phyloP scores from a whole-genome alignment of 2,888 invertebrate genomes.

The Leptothorax acervorum region DNA sequence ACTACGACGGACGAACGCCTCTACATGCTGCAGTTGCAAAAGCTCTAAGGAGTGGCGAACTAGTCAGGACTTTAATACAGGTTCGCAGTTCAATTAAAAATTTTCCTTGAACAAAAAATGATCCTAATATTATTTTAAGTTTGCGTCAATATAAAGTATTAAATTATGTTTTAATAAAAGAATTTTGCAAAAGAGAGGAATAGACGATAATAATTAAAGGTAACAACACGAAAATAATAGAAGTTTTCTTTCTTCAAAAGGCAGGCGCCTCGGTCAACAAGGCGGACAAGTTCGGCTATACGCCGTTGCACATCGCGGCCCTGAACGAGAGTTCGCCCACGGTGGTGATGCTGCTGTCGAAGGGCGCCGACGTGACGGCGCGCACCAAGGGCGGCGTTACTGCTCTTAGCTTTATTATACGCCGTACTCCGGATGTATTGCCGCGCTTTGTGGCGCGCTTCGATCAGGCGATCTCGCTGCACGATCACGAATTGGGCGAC shows the following conservation, averaged over 20 bases:
- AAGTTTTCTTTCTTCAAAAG: slow-evolving; percentile 77
- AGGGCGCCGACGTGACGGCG: slow-evolving; percentile 93
- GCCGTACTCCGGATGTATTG: slow-evolving; percentile 94
- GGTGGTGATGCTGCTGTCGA: slow-evolving; percentile 90
- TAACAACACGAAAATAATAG: background rate
- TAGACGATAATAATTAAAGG: background rate
- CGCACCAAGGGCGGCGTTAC: slow-evolving; percentile 93
- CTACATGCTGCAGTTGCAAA: slow-evolving; percentile 93
- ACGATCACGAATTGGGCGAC: slow-evolving; percentile 94
- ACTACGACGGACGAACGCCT: slow-evolving; percentile 92
- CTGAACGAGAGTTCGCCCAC: slow-evolving; percentile 93
- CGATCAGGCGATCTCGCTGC: slow-evolving; percentile 91
- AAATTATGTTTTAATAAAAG: background rate
- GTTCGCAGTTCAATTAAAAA: slow-evolving; percentile 65
- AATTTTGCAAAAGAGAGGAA: background rate
- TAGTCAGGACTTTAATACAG: slow-evolving; percentile 80
- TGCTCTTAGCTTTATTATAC: slow-evolving; percentile 92
- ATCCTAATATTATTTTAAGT: background rate
- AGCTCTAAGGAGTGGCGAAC: slow-evolving; percentile 85
- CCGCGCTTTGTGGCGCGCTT: slow-evolving; percentile 90
- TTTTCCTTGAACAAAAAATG: background rate
- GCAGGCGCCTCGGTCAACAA: slow-evolving; percentile 91
- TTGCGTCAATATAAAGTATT: background rate
- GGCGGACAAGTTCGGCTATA: slow-evolving; percentile 93
- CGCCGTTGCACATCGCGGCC: slow-evolving; percentile 93